Percentiles rank a stretch among this genome's conserved stretches.
These are phyloP conservation scores for Caenorhabditis japonica DNA, from an alignment of 2,888 invertebrate genomes.

Conservation along the genomic window DNA sequence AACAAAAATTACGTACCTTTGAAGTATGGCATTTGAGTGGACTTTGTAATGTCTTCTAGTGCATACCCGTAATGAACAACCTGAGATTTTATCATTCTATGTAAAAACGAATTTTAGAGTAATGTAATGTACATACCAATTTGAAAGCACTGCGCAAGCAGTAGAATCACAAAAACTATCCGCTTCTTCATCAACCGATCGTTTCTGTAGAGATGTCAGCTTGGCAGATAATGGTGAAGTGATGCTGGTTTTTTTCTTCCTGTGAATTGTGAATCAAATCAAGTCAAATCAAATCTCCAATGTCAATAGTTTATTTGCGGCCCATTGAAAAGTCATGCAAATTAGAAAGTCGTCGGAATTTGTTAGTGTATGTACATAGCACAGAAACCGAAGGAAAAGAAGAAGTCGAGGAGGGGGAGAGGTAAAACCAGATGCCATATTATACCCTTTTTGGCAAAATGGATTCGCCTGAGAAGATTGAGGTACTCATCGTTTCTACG, in stretches of 20 bases:
- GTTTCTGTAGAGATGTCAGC: conserved; percentile 8
- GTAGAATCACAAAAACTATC: conserved; percentile 19
- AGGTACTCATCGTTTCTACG: conserved; percentile 46
- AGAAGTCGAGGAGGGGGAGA: conserved; percentile 4
- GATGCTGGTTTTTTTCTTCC: no score
- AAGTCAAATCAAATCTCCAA: conserved; percentile 15
- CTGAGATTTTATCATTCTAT: conserved; percentile 13
- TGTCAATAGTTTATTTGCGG: conserved; percentile 49
- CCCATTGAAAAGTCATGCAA: conserved; percentile 52
- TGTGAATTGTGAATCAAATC: background rate
- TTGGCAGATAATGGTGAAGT: conserved; percentile 10
- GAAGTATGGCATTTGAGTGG: conserved; percentile 47
- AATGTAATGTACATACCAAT: conserved; percentile 5
- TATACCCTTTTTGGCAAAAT: conserved; percentile 50
- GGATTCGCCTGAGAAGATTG: conserved; percentile 44
- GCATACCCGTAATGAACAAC: conserved; percentile 45
- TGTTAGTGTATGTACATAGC: conserved; percentile 53
- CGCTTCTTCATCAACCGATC: conserved; percentile 34
- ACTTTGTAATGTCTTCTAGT: conserved; percentile 51
- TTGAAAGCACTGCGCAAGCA: conserved; percentile 28
- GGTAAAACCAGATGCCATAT: conserved; percentile 58
- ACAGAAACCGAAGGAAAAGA: conserved; percentile 18
- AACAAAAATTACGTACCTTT: conserved; percentile 36
- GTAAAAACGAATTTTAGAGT: background rate
- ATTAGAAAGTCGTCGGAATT: conserved; percentile 46